Evolutionary conservation across 2,113 vertebrate species (phyloP).

Genomic region (Arizona elegans): DNA sequence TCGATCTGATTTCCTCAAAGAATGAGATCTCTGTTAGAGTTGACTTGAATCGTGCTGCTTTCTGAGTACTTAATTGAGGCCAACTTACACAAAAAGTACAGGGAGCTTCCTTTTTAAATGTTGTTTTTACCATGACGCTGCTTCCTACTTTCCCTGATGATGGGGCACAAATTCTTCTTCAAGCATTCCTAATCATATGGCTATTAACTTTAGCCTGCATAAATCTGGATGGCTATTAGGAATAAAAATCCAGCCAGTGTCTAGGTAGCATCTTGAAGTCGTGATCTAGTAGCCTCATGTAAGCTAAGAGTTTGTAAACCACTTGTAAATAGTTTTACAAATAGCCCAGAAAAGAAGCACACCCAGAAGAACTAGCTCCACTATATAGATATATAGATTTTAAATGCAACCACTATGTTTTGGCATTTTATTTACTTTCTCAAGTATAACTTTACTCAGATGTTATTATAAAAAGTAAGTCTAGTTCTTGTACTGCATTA

Average conservation of each 20-base stretch:
- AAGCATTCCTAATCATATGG: background rate
- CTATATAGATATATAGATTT: background rate
- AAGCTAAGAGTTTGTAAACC: background rate
- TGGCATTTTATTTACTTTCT: background rate
- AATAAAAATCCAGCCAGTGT: background rate
- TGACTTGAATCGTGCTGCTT: conserved; percentile 81
- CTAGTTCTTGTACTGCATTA: background rate
- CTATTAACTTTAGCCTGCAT: background rate
- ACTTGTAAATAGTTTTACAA: background rate
- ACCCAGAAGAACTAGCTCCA: background rate
- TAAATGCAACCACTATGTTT: background rate
- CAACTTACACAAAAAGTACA: conserved; percentile 64
- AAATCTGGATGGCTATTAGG: background rate
- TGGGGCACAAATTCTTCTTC: background rate
- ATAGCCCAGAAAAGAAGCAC: background rate
- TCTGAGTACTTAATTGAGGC: conserved; percentile 73
- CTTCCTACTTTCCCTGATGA: background rate
- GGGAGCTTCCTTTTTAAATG: too few relatives aligned
- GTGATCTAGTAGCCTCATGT: background rate
- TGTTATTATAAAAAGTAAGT: background rate
- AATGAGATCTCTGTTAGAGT: conserved; percentile 83
- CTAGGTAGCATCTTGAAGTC: background rate
- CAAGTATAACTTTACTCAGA: background rate
- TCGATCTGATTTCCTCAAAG: conserved; percentile 77
- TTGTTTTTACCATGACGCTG: background rate